Base-by-base conservation (phyloP, 1,140 invertebrate genomes). In the Ceratina japonica region DNA sequence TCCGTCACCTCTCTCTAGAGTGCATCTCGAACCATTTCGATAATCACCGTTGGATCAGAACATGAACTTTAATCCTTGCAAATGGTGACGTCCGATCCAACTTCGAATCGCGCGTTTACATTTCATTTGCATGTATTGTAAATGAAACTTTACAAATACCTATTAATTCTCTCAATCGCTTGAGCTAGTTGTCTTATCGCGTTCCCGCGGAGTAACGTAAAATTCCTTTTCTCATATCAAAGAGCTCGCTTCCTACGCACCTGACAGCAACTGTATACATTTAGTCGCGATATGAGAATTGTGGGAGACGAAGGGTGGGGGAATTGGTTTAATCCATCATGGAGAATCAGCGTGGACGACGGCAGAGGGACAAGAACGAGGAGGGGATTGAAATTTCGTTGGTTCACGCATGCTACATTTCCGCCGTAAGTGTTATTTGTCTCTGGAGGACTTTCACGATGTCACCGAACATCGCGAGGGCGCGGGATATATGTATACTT, bases 391-490 rank as follows among this genome's bases (percentile, higher is more conserved):
- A 20, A 59, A 37, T 16, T 22, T 49, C 5, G 31, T n/a, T 12
- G 64, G 56, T 49, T 44, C 31, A 49, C 56, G 20, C 12, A 58
- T 3, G 13, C 27, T 24, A n/a, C 56, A 16, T 44, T 51, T 22
- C 37, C 1, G 20, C 1, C 15, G 56, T 58, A 63, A 63, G 27
- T 52, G 72, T 74, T 74, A 56, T 64, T 74, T 44, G 27, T 18
- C 61, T 56, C 51, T 44, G 72, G 72, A 64, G 61, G 10, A 37
- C 16, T 49, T 68, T 68, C 73, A 3, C 63, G 54, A 12, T 49
- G 37, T 75, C 73, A 3, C 12, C 37, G n/a, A 49, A 8, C 37
- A 44, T 44, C 37, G 37, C 10, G 31, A 16, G 13, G 13, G 12
- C 22, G 27, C 37, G 5, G 10, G 37, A 44, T 3, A 16, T 31